Evolutionary conservation across 2,113 vertebrate genomes (phyloP).

Genomic region (Dermatemys mawii): DNA sequence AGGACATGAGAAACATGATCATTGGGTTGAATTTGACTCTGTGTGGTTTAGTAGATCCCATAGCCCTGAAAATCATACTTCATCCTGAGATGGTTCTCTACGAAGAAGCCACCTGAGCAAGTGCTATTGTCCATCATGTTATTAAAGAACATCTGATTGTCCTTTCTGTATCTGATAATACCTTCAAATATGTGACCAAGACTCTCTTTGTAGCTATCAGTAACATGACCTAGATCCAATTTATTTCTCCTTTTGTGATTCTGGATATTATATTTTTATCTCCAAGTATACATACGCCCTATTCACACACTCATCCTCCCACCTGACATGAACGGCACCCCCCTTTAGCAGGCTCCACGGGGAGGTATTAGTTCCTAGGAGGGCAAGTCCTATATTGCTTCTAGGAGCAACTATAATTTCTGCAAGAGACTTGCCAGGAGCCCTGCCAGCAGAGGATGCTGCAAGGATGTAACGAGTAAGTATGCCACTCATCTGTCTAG

Average conservation of each 20-base stretch:
- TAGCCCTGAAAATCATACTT: background rate
- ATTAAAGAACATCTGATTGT: background rate
- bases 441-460: background rate
- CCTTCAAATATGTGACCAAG: background rate
- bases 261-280: background rate
- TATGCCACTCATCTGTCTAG: background rate
- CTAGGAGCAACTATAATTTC: background rate
- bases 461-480: background rate
- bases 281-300: background rate
- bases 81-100: background rate
- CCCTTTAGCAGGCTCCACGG: background rate
- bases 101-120: background rate
- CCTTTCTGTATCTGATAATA: background rate
- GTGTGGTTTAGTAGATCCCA: background rate
- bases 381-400: background rate
- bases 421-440: background rate
- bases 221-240: background rate
- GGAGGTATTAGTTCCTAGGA: background rate
- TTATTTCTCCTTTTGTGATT: background rate
- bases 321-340: background rate
- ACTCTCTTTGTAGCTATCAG: background rate
- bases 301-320: background rate
- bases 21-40: background rate
- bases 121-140: background rate
- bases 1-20: background rate